Base-by-base conservation (phyloP, 2,888 invertebrate species). In the Abrostola tripartita region DNA sequence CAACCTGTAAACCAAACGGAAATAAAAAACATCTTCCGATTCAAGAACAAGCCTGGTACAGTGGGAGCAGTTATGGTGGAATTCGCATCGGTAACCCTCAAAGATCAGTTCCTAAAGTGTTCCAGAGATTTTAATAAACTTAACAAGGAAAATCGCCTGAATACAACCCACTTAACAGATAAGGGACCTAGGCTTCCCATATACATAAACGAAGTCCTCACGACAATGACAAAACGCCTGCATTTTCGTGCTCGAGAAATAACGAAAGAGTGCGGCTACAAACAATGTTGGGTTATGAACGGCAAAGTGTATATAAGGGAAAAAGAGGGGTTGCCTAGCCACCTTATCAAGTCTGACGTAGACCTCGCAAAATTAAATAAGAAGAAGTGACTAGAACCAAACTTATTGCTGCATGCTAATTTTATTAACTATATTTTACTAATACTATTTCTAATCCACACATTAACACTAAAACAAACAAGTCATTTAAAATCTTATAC, bases 241-340 rank as follows among this genome's bases (percentile, higher is more conserved):
- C 40, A 44, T 41, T 58, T 42, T 11, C 52, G 51, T 0, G 51
- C 51, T 2, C 14, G 44, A 10, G 59, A 60, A 11, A 24, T 60
- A 2, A 38, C 38, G 8, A 60, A 47, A 47, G n/a, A 1, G 11
- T 38, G 52, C 12, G 12, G 35, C 0, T 60, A 53, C 40, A 12
- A 40, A 7, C 60, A 60, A 47, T 60, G 60, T 9, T 60, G 60
- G 60, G 47, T 35, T 6, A 47, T 47, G 8, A 60, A 59, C 24
- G 59, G 59, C 5, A 56, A 62, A 36, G 47, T 56, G 14, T 62
- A 56, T 36, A 10, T 62, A 35, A 51, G 56, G 0, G 51, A 47
- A 52, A 44, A n/a, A 47, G 12, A 62, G 10, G 56, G 56, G 7
- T 38, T 56, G 62, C 56, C 56, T 14, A 44, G 62, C 10, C 42